phyloP scores from a whole-genome alignment of 2,113 vertebrate genomes.

The Myiopsitta monachus region DNA sequence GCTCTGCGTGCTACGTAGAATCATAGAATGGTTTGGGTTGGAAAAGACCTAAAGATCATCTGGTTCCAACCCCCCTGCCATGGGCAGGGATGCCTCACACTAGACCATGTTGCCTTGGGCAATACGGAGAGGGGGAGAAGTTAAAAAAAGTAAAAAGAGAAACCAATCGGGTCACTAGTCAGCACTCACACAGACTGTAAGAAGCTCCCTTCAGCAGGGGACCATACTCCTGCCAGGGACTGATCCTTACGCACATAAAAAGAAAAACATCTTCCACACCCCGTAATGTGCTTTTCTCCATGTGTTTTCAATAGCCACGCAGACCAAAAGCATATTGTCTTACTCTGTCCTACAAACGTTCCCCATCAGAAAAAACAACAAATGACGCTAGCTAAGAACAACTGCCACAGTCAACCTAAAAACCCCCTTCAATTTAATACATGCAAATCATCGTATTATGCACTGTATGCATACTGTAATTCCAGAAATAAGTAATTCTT shows the following conservation, averaged over 20 bases:
- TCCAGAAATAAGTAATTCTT: not conserved
- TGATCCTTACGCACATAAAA: not conserved
- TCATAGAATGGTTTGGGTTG: not conserved
- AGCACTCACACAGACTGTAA: not conserved
- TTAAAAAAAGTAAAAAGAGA: not conserved
- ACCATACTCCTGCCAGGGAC: not conserved
- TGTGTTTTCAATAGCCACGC: not conserved
- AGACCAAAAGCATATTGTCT: not conserved
- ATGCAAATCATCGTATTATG: not conserved
- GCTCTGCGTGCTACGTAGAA: not conserved
- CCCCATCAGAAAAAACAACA: not conserved
- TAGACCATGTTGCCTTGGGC: not conserved
- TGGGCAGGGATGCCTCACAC: not conserved
- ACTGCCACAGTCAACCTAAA: not conserved
- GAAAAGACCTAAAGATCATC: not conserved
- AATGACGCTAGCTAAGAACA: not conserved
- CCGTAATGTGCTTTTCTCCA: not conserved
- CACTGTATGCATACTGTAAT: not conserved
- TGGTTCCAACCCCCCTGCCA: not conserved
- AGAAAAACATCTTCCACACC: not conserved
- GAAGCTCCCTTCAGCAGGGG: not conserved
- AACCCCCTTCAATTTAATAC: not conserved
- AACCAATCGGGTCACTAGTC: not conserved
- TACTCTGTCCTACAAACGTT: not conserved
- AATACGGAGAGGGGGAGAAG: accelerated